Evolutionary conservation across 2,797 vertebrate genomes (phyloP).

Genomic region (Intellagama lesueurii): DNA sequence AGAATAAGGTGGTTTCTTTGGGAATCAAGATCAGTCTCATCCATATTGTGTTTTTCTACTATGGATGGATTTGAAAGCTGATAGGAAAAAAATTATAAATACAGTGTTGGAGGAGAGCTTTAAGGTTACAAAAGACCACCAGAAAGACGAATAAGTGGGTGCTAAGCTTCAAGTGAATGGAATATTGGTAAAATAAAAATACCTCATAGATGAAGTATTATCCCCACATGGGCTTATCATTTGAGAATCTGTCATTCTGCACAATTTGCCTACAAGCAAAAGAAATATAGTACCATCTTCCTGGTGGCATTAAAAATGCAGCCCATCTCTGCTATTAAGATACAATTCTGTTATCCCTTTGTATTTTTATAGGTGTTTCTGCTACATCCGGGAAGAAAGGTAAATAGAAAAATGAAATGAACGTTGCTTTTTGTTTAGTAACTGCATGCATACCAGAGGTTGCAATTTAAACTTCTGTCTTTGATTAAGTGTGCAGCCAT

Average conservation of each 20-base stretch:
- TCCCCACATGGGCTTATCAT: no score
- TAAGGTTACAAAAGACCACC: background rate
- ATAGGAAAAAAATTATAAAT: no score
- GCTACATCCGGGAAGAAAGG: conserved; percentile 50
- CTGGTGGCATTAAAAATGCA: background rate
- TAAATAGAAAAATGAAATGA: conserved; percentile 34
- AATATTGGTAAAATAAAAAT: background rate
- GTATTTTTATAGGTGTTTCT: conserved; percentile 42
- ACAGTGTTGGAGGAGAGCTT: background rate
- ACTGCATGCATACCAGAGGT: conserved; percentile 42
- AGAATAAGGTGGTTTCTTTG: no score
- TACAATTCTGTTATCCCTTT: conserved; percentile 25
- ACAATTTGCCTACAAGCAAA: background rate
- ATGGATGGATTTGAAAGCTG: no score
- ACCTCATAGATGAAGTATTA: background rate
- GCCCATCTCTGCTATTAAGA: background rate
- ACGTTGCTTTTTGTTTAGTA: conserved; percentile 41
- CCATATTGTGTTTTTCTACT: no score
- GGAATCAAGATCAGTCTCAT: no score
- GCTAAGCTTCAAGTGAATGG: background rate
- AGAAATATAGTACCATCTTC: background rate
- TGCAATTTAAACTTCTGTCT: conserved; percentile 54
- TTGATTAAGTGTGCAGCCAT: conserved; percentile 48
- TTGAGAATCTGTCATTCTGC: background rate
- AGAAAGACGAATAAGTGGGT: background rate